phyloP scores from a whole-genome alignment of 2,888 invertebrate species.

The Heliconius cydno region DNA sequence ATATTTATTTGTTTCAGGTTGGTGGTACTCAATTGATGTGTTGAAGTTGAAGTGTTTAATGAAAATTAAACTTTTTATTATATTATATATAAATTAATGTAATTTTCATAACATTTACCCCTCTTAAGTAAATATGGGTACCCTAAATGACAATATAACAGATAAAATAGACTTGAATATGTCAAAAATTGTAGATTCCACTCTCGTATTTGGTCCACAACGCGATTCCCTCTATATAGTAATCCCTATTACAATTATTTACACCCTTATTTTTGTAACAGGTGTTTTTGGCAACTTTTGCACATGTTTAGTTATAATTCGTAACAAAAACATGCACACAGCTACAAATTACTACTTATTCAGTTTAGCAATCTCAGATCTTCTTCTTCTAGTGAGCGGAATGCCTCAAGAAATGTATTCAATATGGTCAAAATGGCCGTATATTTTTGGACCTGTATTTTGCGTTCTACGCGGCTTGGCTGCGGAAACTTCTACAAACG shows the following conservation, averaged over 20 bases:
- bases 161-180: conserved; percentile 42
- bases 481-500: conserved; percentile 91
- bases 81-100: background rate
- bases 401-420: conserved; percentile 92
- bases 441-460: conserved; percentile 90
- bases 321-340: conserved; percentile 92
- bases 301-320: conserved; percentile 92
- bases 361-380: conserved; percentile 92
- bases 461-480: conserved; percentile 90
- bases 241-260: conserved; percentile 89
- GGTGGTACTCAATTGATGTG: background rate
- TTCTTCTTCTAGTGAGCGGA: conserved; percentile 89
- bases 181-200: conserved; percentile 60
- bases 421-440: conserved; percentile 90
- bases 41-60: too few relatives aligned
- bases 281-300: conserved; percentile 92
- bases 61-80: too few relatives aligned
- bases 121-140: conserved; percentile 22
- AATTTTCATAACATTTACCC: background rate
- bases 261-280: conserved; percentile 89
- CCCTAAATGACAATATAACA: conserved; percentile 25
- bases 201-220: conserved; percentile 70
- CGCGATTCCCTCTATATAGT: conserved; percentile 85
- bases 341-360: conserved; percentile 93
- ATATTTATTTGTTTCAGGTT: background rate